Conservation (phyloP, 2,888 invertebrate genomes). For the Pteria penguin region DNA sequence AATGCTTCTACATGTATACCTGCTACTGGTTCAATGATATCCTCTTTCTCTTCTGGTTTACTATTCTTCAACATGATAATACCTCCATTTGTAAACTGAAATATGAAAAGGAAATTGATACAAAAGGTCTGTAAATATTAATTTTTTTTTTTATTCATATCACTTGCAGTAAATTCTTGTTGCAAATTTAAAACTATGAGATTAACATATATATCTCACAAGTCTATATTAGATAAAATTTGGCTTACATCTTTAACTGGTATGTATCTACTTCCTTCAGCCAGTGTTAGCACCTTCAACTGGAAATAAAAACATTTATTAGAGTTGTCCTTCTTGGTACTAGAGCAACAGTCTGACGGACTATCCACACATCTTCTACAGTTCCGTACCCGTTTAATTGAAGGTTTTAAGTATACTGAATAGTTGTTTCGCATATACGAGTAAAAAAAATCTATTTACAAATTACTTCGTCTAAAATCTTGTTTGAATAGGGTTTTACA, state of each 20-base stretch:
- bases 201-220: too few relatives aligned
- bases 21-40: conserved; percentile 94
- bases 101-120: neutral
- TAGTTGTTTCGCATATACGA: too few relatives aligned
- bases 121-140: neutral
- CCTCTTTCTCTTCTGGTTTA: conserved; percentile 89
- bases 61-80: conserved; percentile 95
- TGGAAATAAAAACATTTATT: conserved; percentile 61
- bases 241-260: conserved; percentile 89
- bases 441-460: too few relatives aligned
- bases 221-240: too few relatives aligned
- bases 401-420: too few relatives aligned
- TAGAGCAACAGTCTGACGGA: neutral
- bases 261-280: conserved; percentile 90
- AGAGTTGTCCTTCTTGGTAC: neutral
- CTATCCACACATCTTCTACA: neutral
- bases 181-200: too few relatives aligned
- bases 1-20: too few relatives aligned
- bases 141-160: neutral
- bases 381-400: too few relatives aligned
- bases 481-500: too few relatives aligned
- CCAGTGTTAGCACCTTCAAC: conserved; percentile 85
- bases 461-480: too few relatives aligned
- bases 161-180: too few relatives aligned
- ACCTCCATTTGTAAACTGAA: conserved; percentile 90